Base-by-base conservation (phyloP, 2,797 vertebrate genomes). In the Pseudomugil gertrudae region DNA sequence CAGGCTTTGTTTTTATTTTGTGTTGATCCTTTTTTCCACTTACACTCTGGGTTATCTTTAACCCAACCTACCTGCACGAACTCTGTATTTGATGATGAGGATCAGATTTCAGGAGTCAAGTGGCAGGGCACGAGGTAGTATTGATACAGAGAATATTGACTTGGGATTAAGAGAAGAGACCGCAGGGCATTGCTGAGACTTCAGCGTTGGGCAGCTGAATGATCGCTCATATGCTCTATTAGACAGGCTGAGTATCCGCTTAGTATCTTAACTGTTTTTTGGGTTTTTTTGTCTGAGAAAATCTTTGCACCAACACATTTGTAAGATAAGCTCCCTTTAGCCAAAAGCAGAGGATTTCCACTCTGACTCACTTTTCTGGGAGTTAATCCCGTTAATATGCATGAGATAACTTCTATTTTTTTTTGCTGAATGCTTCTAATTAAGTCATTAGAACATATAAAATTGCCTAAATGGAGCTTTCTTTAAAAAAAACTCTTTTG, bases 131-230 rank as follows among this genome's bases (percentile, higher is more conserved):
- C 14, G 8, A 64, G 27, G 17, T 53, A 75, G 66, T 53, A 81
- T 74, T 72, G 72, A 80, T 78, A 82, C 57, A 0, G 7, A 24
- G 62, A 61, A 64, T 80, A 88, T 90, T 87, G 89, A 89, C 85
- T 27, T 4, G 14, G 80, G 78, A 84, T 92, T 83, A 78, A 59
- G 72, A 2, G 10, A 0, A 21, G 57, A 50, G 69, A 66, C 64
- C 24, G 0, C 11, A 74, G 63, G 79, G 57, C 53, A 52, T 65
- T 30, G 6, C 36, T 26, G 54, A 65, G 30, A 19, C 57, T 52
- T 30, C 21, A 55, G 23, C 72, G 83, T 84, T 27, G 57, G 69
- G 65, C 54, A 64, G 66, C 58, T 35, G 35, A 40, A 51, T 74
- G 75, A 82, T 87, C 61, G 58, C 26, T 69, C 19, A 59, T 50